Evolutionary conservation across 2,888 invertebrate species (phyloP).

Genomic region (Pandemis corylana): DNA sequence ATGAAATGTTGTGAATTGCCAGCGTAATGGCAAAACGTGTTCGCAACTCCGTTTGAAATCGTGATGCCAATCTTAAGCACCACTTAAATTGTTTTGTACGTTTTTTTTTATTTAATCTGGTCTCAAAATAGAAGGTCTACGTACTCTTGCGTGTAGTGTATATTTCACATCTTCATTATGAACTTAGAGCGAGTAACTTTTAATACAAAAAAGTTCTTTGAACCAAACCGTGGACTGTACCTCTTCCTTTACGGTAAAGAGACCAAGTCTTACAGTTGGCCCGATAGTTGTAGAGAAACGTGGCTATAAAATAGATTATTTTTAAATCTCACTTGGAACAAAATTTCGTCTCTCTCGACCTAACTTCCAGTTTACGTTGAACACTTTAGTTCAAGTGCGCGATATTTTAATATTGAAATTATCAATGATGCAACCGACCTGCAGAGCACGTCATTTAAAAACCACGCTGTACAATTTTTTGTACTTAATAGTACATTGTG

Average conservation of each 20-base stretch:
- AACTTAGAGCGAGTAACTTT: neutral
- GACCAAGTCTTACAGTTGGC: too few species aligned
- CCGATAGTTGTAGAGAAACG: too few species aligned
- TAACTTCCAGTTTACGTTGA: neutral
- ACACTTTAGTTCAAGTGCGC: neutral
- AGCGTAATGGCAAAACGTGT: constrained; percentile 9
- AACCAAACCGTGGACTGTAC: too few species aligned
- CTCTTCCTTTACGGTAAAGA: too few species aligned
- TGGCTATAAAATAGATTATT: too few species aligned
- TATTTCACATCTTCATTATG: neutral
- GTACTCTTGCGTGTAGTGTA: neutral
- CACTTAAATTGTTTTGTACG: constrained; percentile 23
- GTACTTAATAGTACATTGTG: too few species aligned
- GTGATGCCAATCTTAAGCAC: constrained; percentile 27
- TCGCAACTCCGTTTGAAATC: constrained; percentile 25
- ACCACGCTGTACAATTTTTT: neutral
- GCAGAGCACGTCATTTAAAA: neutral
- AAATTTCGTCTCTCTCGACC: neutral
- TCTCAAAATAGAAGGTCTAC: constrained; percentile 12
- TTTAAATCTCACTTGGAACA: neutral
- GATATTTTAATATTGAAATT: neutral
- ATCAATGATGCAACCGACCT: neutral
- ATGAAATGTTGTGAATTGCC: too few species aligned
- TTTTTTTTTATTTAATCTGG: constrained; percentile 19
- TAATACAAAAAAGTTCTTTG: too few species aligned